phyloP scores from a whole-genome alignment of 1,140 invertebrate genomes.

The Listronotus oregonensis region DNA sequence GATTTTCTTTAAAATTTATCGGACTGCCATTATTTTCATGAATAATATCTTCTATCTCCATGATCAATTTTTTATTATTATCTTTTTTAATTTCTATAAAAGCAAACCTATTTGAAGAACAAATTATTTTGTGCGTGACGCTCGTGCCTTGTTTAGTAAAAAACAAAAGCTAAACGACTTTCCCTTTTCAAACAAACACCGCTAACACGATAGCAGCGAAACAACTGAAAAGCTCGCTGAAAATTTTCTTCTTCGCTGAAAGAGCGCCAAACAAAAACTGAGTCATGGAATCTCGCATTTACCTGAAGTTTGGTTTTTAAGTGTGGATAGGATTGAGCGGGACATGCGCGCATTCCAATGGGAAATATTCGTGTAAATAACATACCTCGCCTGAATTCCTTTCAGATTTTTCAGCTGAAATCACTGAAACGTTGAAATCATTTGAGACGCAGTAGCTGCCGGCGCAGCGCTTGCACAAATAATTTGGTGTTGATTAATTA shows the following conservation, averaged over 20 bases:
- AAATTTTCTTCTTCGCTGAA: neutral
- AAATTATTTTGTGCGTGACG: too few relatives aligned
- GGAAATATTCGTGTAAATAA: conserved; percentile 6
- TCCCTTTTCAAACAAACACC: neutral
- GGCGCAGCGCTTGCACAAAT: too few relatives aligned
- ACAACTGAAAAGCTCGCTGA: neutral
- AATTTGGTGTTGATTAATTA: too few relatives aligned
- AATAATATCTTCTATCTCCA: conserved; percentile 3
- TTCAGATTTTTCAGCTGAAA: conserved; percentile 10
- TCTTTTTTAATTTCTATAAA: too few relatives aligned
- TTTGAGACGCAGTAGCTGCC: too few relatives aligned
- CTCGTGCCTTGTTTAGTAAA: too few relatives aligned
- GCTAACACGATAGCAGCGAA: neutral
- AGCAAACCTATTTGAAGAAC: too few relatives aligned
- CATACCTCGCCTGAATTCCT: neutral
- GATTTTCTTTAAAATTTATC: neutral
- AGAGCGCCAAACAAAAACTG: conserved; percentile 13
- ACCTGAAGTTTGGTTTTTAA: conserved; percentile 12
- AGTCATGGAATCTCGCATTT: conserved; percentile 14
- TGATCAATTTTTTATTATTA: neutral
- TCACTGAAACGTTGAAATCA: neutral
- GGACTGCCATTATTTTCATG: neutral
- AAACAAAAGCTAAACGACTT: too few relatives aligned
- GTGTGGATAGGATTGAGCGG: neutral
- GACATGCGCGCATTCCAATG: conserved; percentile 7